phyloP scores from a whole-genome alignment of 2,113 vertebrate genomes.

The human region DNA sequence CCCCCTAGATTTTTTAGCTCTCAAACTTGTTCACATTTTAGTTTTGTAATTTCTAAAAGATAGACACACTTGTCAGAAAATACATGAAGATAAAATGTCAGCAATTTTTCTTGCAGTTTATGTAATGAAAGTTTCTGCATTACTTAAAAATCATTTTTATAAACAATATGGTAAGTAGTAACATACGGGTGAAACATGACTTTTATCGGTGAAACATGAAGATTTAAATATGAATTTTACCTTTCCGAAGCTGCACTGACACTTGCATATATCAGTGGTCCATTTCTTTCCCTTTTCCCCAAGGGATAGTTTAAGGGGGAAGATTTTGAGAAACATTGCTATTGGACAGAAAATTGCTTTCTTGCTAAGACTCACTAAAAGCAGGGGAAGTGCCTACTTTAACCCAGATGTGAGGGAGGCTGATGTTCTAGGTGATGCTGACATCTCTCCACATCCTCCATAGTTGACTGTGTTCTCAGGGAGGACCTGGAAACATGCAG shows the following conservation, averaged over 20 bases:
- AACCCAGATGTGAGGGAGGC: too few relatives aligned
- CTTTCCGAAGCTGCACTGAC: not conserved
- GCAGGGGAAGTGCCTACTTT: not conserved
- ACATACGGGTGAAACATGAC: not conserved
- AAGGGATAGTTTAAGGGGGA: not conserved
- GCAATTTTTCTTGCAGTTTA: not conserved
- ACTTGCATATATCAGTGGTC: not conserved
- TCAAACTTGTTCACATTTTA: too few relatives aligned
- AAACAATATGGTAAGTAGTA: not conserved
- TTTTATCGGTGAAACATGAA: not conserved
- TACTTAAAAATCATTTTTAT: not conserved
- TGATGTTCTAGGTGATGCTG: not conserved
- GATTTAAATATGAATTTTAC: not conserved
- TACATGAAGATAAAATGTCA: not conserved
- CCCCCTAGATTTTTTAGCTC: not conserved
- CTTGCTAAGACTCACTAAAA: not conserved
- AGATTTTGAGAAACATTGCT: not conserved
- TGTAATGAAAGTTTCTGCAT: not conserved
- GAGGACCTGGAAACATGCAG: not conserved
- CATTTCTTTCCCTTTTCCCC: not conserved
- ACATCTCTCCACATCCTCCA: not conserved
- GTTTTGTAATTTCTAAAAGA: not conserved
- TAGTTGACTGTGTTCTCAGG: too few relatives aligned
- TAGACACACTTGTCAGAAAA: not conserved
- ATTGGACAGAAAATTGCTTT: not conserved